Base-by-base conservation (phyloP, 2,113 vertebrate species). In the Paracanthobrama guichenoti region DNA sequence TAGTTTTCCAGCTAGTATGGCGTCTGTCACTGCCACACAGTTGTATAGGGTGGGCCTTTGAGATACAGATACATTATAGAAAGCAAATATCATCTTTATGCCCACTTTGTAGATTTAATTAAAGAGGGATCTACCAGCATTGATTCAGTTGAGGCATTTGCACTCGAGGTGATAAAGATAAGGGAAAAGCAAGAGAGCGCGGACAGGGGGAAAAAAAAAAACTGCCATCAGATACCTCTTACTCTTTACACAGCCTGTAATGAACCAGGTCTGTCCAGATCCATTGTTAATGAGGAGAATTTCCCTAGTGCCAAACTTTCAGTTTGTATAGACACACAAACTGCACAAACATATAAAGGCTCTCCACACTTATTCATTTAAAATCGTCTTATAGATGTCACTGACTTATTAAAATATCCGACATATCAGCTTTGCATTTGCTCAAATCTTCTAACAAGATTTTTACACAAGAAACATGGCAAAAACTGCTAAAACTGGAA, bases 281-380 rank as follows among this genome's bases (percentile, higher is more conserved):
- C 69, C 50, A 83, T 44, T 80, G 87, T 84, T 76, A 88, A 84
- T 84, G 87, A 86, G 71, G 76, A 64, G 31, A 81, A 86, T 31
- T 22, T 71, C 62, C 80, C 79, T 79, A 75, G 72, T 86, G 39
- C 71, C 71, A 62, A 74, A 62, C 72, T 67, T 62, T 83, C 39
- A 62, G 53, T 18, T 66, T 60, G 31, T 64, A 83, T 74, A 39
- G 64, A 78, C 73, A 73, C 79, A 55, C 50, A 60, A 62, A 53
- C 50, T 39, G 8, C 35, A 69, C 20, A 69, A 24, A 42, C 42
- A 72, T 14, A 39, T 39, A 72, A 24, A 44, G 39, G 69, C 22
- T 3, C 22, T 14, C 69, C 69, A 72, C 39, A 24, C 42, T 3
- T 71, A 46, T 24, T 72, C 1, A 72, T 72, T 44, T 73, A 73